These are phyloP conservation scores for Acleris literana DNA, from an alignment of 2,888 invertebrate species.

Conservation along the genomic window DNA sequence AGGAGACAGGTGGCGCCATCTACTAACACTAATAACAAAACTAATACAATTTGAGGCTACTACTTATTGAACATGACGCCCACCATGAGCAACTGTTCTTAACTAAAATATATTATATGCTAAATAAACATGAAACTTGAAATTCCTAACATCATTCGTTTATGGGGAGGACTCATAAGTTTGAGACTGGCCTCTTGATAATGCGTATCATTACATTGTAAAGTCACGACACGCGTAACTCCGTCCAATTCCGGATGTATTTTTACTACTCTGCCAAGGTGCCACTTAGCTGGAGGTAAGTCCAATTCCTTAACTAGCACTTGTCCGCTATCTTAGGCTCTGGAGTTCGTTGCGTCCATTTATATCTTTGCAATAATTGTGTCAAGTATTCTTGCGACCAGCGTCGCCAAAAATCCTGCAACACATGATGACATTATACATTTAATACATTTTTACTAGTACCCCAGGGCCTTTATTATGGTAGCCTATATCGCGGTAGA, in stretches of 20 bases:
- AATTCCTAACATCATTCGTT: not conserved
- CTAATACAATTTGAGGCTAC: no score
- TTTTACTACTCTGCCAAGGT: constrained; percentile 37
- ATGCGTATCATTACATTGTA: not conserved
- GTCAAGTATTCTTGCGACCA: constrained; percentile 17
- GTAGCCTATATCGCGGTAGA: no score
- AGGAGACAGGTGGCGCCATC: no score
- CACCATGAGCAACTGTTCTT: constrained; percentile 9
- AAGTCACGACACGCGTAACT: constrained; percentile 41
- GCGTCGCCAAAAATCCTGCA: constrained; percentile 23
- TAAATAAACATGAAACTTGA: no score
- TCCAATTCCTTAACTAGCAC: constrained; percentile 1
- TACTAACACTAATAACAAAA: no score
- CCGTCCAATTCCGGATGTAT: constrained; percentile 41
- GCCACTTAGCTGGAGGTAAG: constrained; percentile 29
- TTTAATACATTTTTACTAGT: no score
- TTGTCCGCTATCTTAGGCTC: constrained; percentile 5
- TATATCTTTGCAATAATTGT: constrained; percentile 5
- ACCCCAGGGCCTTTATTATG: no score
- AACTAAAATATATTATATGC: not conserved
- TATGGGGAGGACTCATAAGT: not conserved
- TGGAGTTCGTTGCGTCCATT: constrained; percentile 2
- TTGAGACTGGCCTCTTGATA: not conserved
- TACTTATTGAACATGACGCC: not conserved
- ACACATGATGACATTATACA: constrained; percentile 15